Base-by-base conservation (phyloP, 2,888 invertebrate genomes). In the Sminthurinus aureus region DNA sequence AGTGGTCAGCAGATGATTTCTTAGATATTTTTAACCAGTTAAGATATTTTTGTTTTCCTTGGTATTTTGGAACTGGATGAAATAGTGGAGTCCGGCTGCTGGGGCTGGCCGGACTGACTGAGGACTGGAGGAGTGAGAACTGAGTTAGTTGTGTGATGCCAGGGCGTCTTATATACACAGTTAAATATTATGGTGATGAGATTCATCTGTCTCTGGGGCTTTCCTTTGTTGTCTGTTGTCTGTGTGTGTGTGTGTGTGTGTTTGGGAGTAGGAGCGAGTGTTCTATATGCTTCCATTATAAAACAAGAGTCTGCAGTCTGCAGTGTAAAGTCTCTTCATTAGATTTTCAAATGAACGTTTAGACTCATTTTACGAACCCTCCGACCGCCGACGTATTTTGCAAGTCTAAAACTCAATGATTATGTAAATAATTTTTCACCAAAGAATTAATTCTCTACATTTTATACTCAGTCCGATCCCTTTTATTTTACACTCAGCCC, bases 271-370 rank as follows among this genome's bases (percentile, higher is more conserved):
- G 1, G n/a, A 3, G n/a, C 69, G n/a, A 58, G 58, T 58, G 9
- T 58, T 52, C 52, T 52, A 52, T 52, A 11, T 13, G 8, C 8
- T 58, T 58, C 58, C 58, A 58, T 2, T 58, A n/a, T n/a, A n/a
- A n/a, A n/a, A n/a, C n/a, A n/a, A 2, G 13, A 58, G 13, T 58
- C 58, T n/a, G n/a, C n/a, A n/a, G n/a, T 58, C 13, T 69, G 13
- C 20, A n/a, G n/a, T n/a, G n/a, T n/a, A n/a, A n/a, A n/a, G 69
- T 64, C 67, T 81, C 74, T 81, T 81, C 86, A 86, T 87, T 87
- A 87, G 87, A 84, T 86, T 87, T 87, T 86, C 87, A 87, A 87
- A 87, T 87, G 85, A 87, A 86, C 86, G 87, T 76, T 82, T 76
- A 82, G 51, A 82, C 82, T 82, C 82, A 82, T 82, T 82, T 76